These are phyloP conservation scores for Podarcis cretensis DNA, from an alignment of 2,113 vertebrate species.

Conservation along the genomic window DNA sequence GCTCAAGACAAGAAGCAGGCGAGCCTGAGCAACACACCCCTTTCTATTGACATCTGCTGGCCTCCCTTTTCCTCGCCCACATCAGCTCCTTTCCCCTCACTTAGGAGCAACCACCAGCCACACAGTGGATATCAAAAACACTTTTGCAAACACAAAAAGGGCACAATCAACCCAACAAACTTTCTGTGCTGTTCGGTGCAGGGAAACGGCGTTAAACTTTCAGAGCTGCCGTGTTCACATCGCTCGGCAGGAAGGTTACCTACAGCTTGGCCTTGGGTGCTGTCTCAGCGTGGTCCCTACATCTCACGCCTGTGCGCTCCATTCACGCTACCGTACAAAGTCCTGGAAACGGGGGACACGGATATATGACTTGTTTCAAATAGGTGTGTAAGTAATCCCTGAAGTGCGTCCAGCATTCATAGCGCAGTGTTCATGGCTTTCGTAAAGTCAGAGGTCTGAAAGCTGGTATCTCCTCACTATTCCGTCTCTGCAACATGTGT, in stretches of 20 bases:
- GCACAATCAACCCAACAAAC: neutral
- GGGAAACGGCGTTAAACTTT: neutral
- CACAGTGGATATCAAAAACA: neutral
- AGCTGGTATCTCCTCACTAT: constrained; percentile 81
- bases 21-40: neutral
- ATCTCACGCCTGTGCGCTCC: rapidly evolving
- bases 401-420: neutral
- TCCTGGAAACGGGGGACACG: neutral
- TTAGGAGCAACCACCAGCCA: neutral
- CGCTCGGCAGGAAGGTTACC: neutral
- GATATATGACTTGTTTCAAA: rapidly evolving
- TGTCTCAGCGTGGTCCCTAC: neutral
- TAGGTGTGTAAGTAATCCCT: rapidly evolving
- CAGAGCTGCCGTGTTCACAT: rapidly evolving
- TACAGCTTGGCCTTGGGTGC: neutral
- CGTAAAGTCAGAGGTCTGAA: constrained; percentile 60
- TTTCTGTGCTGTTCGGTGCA: too few relatives aligned
- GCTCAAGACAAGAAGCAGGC: neutral
- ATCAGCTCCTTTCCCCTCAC: neutral
- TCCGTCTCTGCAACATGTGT: constrained; percentile 79
- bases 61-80: neutral
- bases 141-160: neutral
- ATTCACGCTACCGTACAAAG: rapidly evolving
- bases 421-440: neutral
- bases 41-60: neutral